Base-by-base conservation (phyloP, 2,888 invertebrate genomes). In the Tuberolachnus salignus region DNA sequence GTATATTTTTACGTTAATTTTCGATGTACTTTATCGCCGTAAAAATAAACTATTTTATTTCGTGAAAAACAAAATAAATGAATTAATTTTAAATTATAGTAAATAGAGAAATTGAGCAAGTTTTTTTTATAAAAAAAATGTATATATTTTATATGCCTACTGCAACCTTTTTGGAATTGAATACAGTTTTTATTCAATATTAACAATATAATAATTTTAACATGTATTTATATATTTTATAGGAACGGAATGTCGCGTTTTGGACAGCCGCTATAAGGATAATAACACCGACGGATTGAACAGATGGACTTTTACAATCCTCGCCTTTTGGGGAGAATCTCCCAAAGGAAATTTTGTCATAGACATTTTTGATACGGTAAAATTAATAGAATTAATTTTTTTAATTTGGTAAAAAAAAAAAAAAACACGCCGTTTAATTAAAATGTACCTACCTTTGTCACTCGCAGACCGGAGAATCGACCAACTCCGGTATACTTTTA, bases 251-350 rank as follows among this genome's bases (percentile, higher is more conserved):
- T 89, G 92, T 1, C 89, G 90, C 83, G 85, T 97, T 63, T 85
- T 97, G 80, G 90, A 91, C 81, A 87, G 89, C 44, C 88, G 97
- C 82, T 86, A 88, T 67, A 95, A 96, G 84, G 85, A 86, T 23
- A 93, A 94, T 0, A 84, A 84, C 0, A 86, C 87, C 11, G 94
- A 94, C 3, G 81, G 81, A 21, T 94, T 95, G 84, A 83, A 84
- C 6, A 88, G 91, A 83, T 97, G 97, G 97, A 91, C 91, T 4
- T 91, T 97, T 84, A 92, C 92, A 89, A 94, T 94, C 0, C 93
- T 95, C 0, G 94, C 93, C 83, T 92, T 92, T 0, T 97, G 97
- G 97, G 95, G 94, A 1, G 97, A 97, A 86, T 86, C 89, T 81
- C 91, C 94, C 0, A 84, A 85, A n/a, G 96, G 96, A 1, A 84